A percentile compares a stretch with the other conserved stretches of the same genome.
These are phyloP conservation scores for Dione vanillae DNA, from an alignment of 2,888 invertebrate genomes.

Conservation along the genomic window DNA sequence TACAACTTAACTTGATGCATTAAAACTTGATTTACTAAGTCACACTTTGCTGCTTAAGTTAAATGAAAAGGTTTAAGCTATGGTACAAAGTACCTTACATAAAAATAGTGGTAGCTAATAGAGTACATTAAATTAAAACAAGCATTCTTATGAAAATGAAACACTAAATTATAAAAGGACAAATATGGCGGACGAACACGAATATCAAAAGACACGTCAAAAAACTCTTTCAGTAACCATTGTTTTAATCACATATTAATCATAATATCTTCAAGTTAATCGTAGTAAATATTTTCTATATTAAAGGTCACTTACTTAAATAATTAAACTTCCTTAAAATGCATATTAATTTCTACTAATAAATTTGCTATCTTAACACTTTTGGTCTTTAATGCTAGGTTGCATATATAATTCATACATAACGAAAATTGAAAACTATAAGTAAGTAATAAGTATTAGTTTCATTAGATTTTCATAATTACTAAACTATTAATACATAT, in stretches of 20 bases:
- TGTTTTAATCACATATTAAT: slow-evolving; percentile 38
- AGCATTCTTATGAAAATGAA: slow-evolving; percentile 39
- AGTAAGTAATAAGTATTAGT: slow-evolving; percentile 52
- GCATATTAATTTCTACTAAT: slow-evolving; percentile 71
- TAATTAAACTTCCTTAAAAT: slow-evolving; percentile 69
- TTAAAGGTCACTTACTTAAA: slow-evolving; percentile 69
- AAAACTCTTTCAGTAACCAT: slow-evolving; percentile 63
- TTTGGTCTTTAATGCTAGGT: slow-evolving; percentile 72
- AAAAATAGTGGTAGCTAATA: slow-evolving; percentile 19
- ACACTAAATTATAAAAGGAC: slow-evolving; percentile 71
- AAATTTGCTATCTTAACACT: slow-evolving; percentile 70
- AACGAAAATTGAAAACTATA: slow-evolving; percentile 57
- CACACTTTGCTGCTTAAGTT: not conserved
- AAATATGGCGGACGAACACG: slow-evolving; percentile 82
- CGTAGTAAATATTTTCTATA: slow-evolving; percentile 26
- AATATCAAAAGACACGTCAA: slow-evolving; percentile 80
- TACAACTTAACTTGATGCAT: slow-evolving; percentile 36
- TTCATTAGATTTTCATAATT: slow-evolving; percentile 52
- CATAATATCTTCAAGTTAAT: slow-evolving; percentile 40
- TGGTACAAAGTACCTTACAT: slow-evolving; percentile 10
- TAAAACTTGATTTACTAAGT: slow-evolving; percentile 16
- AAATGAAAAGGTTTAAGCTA: not conserved
- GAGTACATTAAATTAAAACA: slow-evolving; percentile 21
- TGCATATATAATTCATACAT: slow-evolving; percentile 63
- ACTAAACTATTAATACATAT: slow-evolving; percentile 55